Base-by-base conservation (phyloP, 2,113 vertebrate genomes). In the Urocynchramus pylzowi region DNA sequence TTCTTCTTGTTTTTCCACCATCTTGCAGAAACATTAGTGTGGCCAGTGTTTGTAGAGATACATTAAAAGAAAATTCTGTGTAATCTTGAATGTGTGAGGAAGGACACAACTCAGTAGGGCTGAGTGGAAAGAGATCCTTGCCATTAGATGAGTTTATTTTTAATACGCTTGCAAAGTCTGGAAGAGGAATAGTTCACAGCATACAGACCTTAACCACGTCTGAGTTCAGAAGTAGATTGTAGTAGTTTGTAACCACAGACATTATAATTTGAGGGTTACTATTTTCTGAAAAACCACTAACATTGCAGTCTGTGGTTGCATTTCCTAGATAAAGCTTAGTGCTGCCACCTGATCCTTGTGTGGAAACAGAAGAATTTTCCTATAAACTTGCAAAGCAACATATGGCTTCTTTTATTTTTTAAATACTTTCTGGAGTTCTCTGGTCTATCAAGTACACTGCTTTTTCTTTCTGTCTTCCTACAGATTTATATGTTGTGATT, bases 301-400 rank as follows among this genome's bases (percentile, higher is more conserved):
- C 68, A 78, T 92, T 96, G 86, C 89, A 96, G 87, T 90, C 89
- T 97, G 91, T 95, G 96, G 95, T 86, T 97, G 75, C 50, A 80
- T 97, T 97, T 97, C 96, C 94, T 97, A 96, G 87, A 95, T 96
- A 92, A 97, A 97, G 94, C 91, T 94, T 84, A 93, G 79, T 65
- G 41, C 86, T 94, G 93, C 93, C 96, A 97, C 95, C 90, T 98
- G 93, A 97, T 96, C 84, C 84, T 85, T 94, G 47, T 93, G 91
- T 70, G 63, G 54, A 96, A 94, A 97, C 88, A 91, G 76, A 97
- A 96, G 73, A 91, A 90, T 94, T 94, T 94, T 94, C 79, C 75
- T 95, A 35, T 84, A 74, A 90, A 82, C 77, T 74, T 88, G 15
- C 75, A 90, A 90, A 53, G n/a, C 13, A 49, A 83, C 68, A 27